Evolutionary conservation across 2,888 invertebrate genomes (phyloP), one percentile per base, ranked within the genome.

Genomic region (Amitus sp.): DNA sequence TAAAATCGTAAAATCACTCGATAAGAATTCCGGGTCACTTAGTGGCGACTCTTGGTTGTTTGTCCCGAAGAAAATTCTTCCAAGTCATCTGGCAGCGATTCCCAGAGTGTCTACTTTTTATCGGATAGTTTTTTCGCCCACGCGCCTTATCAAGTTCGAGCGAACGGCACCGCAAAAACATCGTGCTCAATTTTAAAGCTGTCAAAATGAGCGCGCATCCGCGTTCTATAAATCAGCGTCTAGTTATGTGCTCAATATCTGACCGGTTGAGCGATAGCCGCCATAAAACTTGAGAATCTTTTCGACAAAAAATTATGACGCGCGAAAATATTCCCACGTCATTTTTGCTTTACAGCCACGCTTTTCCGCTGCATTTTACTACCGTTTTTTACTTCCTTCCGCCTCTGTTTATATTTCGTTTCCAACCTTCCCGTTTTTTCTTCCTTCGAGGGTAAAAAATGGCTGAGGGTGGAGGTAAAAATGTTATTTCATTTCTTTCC

Each of bases 181-280:
- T n/a, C n/a, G n/a, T n/a, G n/a, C n/a, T n/a, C n/a, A 27, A 27
- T 27, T 27, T 27, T 27, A 4, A 9, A 4, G 9, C 27, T 9
- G 27, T 27, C 27, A 27, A 30, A 30, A 30, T 30, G n/a, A 30
- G 6, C 30, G 10, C 30, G n/a, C 37, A 37, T 37, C 37, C 13
- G 13, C 13, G 15, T 37, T 15, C 37, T 13, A 37, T 37, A 37
- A 15, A 37, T 37, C 37, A 37, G 37, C 15, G 37, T 37, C 37
- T 7, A 15, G 37, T 37, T 37, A 37, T n/a, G n/a, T n/a, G n/a
- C 37, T 37, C 37, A 37, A 37, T 37, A 37, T 37, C 37, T 15
- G 12, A 2, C 4, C 37, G 2, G 2, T 37, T 37, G 37, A 37
- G 12, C 15, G 13, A 37, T 37, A 37, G 13, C 37, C 37, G 13